Conservation (phyloP, 2,888 invertebrate species). For the Acanthococcus lagerstroemiae region DNA sequence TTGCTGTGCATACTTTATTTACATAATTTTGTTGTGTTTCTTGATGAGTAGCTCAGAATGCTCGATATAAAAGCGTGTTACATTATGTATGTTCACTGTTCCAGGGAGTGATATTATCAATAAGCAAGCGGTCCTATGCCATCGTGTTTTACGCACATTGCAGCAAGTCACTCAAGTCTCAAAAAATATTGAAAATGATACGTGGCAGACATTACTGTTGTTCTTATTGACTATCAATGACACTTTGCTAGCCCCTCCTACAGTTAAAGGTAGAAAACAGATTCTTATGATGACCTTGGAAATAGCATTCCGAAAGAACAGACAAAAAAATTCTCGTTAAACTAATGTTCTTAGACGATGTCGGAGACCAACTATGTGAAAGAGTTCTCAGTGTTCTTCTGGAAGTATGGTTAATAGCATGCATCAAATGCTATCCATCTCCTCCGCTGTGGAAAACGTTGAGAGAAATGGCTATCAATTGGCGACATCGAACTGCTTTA, state of each 20-base stretch:
- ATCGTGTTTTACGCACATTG: conserved; percentile 74
- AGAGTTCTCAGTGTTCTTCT: conserved; percentile 86
- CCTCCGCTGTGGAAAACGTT: conserved; percentile 93
- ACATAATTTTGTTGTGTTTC: background rate
- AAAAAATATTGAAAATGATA: conserved; percentile 63
- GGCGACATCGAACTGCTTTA: conserved; percentile 87
- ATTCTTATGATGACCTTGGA: too few species aligned
- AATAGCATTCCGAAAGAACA: too few species aligned
- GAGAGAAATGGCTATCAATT: conserved; percentile 80
- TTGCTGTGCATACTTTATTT: background rate
- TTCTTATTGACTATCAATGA: conserved; percentile 86
- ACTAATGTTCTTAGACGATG: conserved; percentile 58
- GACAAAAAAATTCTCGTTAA: background rate
- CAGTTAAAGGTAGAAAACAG: conserved; percentile 72
- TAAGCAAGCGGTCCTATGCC: conserved; percentile 86
- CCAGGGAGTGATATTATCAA: conserved; percentile 79
- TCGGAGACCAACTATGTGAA: conserved; percentile 91
- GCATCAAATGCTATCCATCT: conserved; percentile 77
- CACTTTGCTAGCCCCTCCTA: conserved; percentile 81
- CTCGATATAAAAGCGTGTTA: background rate
- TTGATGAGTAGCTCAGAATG: background rate
- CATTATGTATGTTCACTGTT: too few species aligned
- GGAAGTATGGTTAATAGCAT: conserved; percentile 68
- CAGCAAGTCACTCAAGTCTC: conserved; percentile 71
- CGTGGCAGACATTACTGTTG: conserved; percentile 81